Evolutionary conservation across 1,140 invertebrate genomes (phyloP), one percentile per base, ranked within the genome.

Genomic region (Trichomalopsis sarcophagae): DNA sequence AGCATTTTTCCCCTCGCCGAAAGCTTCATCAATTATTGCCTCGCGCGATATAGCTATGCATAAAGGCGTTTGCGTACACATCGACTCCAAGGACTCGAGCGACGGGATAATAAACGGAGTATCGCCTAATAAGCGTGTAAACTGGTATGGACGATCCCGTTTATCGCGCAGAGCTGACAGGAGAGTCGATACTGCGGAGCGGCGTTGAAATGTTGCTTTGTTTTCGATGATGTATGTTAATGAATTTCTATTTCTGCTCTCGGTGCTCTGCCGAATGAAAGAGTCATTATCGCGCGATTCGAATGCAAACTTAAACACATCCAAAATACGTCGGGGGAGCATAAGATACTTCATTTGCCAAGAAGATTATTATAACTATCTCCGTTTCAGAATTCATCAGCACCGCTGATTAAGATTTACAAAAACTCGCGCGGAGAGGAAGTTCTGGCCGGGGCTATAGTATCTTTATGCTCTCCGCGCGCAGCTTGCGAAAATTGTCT

Each of bases 101-200:
- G 17, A 73, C 73, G 21, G 73, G 36, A 50, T 76, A 50, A 76
- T 76, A 76, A 76, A 40, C 74, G n/a, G 74, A 76, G 23, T 71
- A 62, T 13, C 44, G 7, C 10, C 23, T 50, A 76, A 76, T 50
- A 76, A 76, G 9, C 23, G 21, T 27, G 40, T 76, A 76, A 76
- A 40, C 23, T 47, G 40, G 23, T 76, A 33, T 33, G 11, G 21
- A 50, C 13, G 21, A 47, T 76, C 75, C 44, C 44, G 75, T 76
- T 76, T 76, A 50, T 76, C 40, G 33, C 14, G 68, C 17, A 27
- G 7, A 2, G 68, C 68, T 23, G 13, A 71, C 23, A 66, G n/a
- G 7, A 71, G 30, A 33, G 69, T 14, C 69, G 17, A 71, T 71
- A 33, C 40, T 44, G 40, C 6, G 5, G 40, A 4, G 21, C 17